A percentile compares a stretch with the other conserved stretches of the same genome.
phyloP scores from a whole-genome alignment of 2,113 vertebrate genomes.

The Neolamprologus falcicula region DNA sequence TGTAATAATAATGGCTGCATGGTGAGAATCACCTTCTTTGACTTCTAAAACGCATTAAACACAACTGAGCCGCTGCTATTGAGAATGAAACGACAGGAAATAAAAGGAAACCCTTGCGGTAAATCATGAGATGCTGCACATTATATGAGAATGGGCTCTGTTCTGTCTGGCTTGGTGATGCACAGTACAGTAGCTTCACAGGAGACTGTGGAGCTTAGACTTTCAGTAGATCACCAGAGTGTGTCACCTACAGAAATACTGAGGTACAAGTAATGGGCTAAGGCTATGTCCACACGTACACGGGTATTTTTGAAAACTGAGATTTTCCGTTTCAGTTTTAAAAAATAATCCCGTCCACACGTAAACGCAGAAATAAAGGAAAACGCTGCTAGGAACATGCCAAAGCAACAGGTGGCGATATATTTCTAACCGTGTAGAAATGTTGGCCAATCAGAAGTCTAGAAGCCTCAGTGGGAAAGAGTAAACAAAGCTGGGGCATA shows the following conservation, averaged over 20 bases:
- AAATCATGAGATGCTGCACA: background rate
- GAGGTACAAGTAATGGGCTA: background rate
- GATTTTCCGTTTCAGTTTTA: no score
- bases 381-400: no score
- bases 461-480: no score
- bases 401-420: no score
- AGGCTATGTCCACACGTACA: no score
- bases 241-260: background rate
- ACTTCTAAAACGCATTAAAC: background rate
- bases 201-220: background rate
- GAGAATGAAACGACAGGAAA: background rate
- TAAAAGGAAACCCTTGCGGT: background rate
- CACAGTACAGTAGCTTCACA: background rate
- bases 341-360: no score
- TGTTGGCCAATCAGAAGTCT: no score
- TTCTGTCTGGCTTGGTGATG: background rate
- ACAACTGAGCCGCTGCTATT: background rate
- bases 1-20: background rate
- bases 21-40: background rate
- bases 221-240: background rate
- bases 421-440: no score
- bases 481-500: accelerated
- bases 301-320: no score
- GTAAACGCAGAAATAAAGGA: no score
- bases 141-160: background rate